phyloP scores from a whole-genome alignment of 2,113 vertebrate genomes.

The Plecturocebus donacophilus region DNA sequence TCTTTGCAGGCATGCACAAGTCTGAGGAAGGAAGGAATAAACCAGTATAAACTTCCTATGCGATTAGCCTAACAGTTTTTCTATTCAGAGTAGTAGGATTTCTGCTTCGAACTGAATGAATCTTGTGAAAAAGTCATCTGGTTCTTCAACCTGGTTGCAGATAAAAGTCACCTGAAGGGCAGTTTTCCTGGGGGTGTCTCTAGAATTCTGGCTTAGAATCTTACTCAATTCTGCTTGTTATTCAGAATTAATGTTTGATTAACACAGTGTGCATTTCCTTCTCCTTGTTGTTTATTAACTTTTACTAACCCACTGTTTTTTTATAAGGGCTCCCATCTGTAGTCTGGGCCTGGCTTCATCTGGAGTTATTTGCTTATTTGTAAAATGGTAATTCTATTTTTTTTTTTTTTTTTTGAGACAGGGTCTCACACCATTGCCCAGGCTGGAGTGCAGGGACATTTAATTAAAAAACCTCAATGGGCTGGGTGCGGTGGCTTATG shows the following conservation, averaged over 20 bases:
- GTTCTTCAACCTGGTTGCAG: background rate
- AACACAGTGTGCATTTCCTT: background rate
- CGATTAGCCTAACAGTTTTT: background rate
- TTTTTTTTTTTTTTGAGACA: no score
- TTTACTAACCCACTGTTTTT: background rate
- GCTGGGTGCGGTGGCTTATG: no score
- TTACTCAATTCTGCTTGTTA: background rate
- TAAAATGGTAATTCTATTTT: background rate
- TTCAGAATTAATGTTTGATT: background rate
- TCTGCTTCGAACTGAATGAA: background rate
- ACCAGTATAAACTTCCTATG: background rate
- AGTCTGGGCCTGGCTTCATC: background rate
- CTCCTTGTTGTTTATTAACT: background rate
- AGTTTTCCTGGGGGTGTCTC: background rate
- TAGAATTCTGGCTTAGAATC: background rate
- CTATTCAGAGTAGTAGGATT: background rate
- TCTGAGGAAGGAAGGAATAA: background rate
- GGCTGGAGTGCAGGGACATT: background rate
- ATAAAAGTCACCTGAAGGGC: background rate
- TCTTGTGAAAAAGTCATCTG: background rate
- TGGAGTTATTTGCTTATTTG: background rate
- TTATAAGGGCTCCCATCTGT: background rate
- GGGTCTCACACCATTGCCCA: no score
- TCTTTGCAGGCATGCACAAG: background rate
- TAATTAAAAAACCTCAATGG: background rate